These are phyloP conservation scores for Keiferia lycopersicella DNA, from an alignment of 2,888 invertebrate species.

Conservation along the genomic window DNA sequence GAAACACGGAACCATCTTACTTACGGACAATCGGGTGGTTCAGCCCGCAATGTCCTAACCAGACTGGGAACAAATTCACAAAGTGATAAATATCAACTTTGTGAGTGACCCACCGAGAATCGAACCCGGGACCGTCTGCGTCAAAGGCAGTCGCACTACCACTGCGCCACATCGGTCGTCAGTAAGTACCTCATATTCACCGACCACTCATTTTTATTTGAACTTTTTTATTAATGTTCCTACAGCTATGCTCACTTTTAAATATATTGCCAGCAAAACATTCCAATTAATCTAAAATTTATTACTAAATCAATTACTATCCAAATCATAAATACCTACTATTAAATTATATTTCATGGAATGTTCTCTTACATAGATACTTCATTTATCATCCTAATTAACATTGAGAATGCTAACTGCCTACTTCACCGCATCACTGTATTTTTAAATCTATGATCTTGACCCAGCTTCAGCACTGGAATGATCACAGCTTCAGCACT, in stretches of 20 bases:
- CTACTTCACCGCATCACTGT: neutral
- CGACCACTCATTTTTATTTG: neutral
- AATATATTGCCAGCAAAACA: neutral
- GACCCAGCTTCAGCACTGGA: slow-evolving; percentile 6
- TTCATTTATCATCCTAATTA: slow-evolving; percentile 21
- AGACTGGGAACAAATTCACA: no score
- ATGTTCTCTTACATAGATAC: neutral
- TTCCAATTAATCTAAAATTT: neutral
- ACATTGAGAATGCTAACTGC: slow-evolving; percentile 3
- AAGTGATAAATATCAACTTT: no score
- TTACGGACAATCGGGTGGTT: no score
- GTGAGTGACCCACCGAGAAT: no score
- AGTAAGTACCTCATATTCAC: neutral
- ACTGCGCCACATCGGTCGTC: no score
- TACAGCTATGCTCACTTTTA: neutral
- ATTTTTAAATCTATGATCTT: slow-evolving; percentile 9
- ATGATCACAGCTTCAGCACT: slow-evolving; percentile 11
- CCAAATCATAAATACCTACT: no score
- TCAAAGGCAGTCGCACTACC: no score
- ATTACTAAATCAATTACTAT: neutral
- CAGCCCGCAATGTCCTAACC: no score
- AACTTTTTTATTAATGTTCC: neutral
- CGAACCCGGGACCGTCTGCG: no score
- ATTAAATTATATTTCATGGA: neutral
- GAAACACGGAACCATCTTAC: no score